Conservation (phyloP, 1,140 invertebrate species). For the Cydia fagiglandana region DNA sequence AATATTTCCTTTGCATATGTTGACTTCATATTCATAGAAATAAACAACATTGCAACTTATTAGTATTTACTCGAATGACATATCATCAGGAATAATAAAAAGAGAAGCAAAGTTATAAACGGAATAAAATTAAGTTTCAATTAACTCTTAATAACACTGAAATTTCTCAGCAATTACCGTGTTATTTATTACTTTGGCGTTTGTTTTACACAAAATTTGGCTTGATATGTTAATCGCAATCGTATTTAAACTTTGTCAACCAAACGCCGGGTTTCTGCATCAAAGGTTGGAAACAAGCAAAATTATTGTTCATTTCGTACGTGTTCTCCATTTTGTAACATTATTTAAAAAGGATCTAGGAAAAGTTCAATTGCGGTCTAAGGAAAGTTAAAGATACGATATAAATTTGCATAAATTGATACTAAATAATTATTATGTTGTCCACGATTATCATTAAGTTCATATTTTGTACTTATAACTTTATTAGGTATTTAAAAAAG, state of each 20-base stretch:
- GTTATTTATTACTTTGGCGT: slow-evolving; percentile 19
- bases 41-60: no score
- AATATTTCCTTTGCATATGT: no score
- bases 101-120: no score
- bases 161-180: not conserved
- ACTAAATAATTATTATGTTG: no score
- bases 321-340: not conserved
- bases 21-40: no score
- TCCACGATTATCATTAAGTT: no score
- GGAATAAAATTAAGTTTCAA: not conserved
- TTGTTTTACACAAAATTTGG: slow-evolving; percentile 23
- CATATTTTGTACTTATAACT: no score
- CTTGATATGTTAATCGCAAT: slow-evolving; percentile 26
- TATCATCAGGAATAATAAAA: no score
- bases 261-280: not conserved
- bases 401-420: not conserved
- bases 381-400: not conserved
- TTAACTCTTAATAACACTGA: not conserved
- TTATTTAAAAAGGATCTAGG: not conserved
- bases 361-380: not conserved
- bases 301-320: slow-evolving; percentile 13
- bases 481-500: no score
- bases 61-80: no score
- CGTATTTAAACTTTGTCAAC: slow-evolving; percentile 26
- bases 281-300: not conserved